Evolutionary conservation across 2,797 vertebrate species (phyloP).

Genomic region (Takifugu rubripes): DNA sequence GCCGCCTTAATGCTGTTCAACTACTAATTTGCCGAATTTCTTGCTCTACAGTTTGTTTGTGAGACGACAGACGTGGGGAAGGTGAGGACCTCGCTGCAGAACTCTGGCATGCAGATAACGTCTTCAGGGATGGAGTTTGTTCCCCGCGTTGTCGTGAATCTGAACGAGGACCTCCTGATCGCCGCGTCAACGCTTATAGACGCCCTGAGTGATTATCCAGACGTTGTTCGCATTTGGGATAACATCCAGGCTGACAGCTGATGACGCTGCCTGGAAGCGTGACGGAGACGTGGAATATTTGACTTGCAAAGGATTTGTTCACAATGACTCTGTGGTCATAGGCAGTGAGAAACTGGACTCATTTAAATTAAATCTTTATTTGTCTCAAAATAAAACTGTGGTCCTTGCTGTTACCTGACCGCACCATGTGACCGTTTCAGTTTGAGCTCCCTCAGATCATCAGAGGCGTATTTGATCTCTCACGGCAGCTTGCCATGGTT

Average conservation of each 20-base stretch:
- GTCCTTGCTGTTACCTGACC: not conserved
- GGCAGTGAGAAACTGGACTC: too few relatives aligned
- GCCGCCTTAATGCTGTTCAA: not conserved
- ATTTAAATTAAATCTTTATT: too few relatives aligned
- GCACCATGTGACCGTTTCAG: not conserved
- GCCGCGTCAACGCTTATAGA: slow-evolving; percentile 77
- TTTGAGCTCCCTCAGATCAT: not conserved
- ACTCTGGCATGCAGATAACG: slow-evolving; percentile 70
- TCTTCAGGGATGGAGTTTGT: slow-evolving; percentile 80
- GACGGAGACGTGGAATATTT: slow-evolving; percentile 15
- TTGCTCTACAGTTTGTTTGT: slow-evolving; percentile 81
- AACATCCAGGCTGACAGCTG: slow-evolving; percentile 78
- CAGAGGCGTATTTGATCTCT: too few relatives aligned
- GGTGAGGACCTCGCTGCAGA: slow-evolving; percentile 74
- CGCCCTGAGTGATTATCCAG: slow-evolving; percentile 69
- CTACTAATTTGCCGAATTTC: slow-evolving; percentile 5
- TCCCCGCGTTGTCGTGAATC: slow-evolving; percentile 56
- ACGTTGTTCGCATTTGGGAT: slow-evolving; percentile 85
- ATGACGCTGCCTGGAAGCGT: slow-evolving; percentile 15
- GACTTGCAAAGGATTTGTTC: not conserved
- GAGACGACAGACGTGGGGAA: slow-evolving; percentile 66
- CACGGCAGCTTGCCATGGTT: too few relatives aligned
- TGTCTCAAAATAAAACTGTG: not conserved
- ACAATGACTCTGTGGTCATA: too few relatives aligned
- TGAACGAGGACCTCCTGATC: slow-evolving; percentile 74